Base-by-base conservation (phyloP, 2,113 vertebrate genomes). In the Plectropomus leopardus region DNA sequence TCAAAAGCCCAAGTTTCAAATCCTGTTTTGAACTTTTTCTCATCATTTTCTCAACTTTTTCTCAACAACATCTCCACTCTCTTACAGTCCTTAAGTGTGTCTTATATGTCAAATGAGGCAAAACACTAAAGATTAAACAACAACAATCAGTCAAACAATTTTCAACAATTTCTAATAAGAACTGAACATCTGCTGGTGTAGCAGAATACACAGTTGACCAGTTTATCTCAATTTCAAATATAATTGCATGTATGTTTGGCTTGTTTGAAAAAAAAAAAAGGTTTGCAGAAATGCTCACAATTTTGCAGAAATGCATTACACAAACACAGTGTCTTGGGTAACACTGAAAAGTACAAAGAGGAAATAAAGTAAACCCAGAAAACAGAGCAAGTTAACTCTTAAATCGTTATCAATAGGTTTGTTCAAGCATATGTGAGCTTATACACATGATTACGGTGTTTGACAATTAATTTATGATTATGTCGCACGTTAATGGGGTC, bases 311-410 rank as follows among this genome's bases (percentile, higher is more conserved):
- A 61, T 48, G 4, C 1, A 30, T 76, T 42, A n/a, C 50, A 40
- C 65, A 53, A 68, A 32, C 11, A 7, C 26, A n/a, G 9, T 0
- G 4, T 65, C 32, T 81, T 91, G 71, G 21, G 86, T 48, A 88
- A 91, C 26, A 77, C 4, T 51, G 53, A 82, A 84, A 86, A 64
- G 16, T 58, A 67, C 30, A 88, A 90, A 79, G 88, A 86, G 89
- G 90, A 91, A 93, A 76, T 72, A 0, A 51, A 26, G n/a, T n/a
- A n/a, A n/a, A n/a, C 15, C 44, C 17, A 1, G 4, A 57, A 28
- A 53, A 67, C 11, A 72, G 6, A 44, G 8, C 19, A 5, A 11
- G 32, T 17, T 19, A 15, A 3, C 45, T 10, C 7, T 11, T 16
- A 42, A 14, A 24, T 16, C 24, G 3, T n/a, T 4, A 28, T 4